Evolutionary conservation across 2,113 vertebrate genomes (phyloP), one percentile per base, ranked within the genome.

Genomic region (Pristiophorus japonicus): DNA sequence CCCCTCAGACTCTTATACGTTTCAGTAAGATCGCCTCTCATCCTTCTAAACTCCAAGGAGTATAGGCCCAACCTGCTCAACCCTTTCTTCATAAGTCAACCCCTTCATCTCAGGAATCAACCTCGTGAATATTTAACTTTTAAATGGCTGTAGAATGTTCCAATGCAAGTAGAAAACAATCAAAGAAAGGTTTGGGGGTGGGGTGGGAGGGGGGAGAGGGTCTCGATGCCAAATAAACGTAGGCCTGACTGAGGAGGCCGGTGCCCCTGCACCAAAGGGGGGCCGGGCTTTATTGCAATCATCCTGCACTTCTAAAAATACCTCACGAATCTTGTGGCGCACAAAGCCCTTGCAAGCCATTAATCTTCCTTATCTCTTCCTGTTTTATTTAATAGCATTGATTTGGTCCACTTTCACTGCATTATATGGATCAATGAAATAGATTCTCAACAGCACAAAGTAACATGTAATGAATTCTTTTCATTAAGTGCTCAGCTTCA

Each of bases 391-490:
- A 96, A 96, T 78, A 85, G 95, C 95, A 96, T 97, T 96, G 96
- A 96, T 97, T 96, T 97, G 96, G 97, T 97, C 96, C 62, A 5
- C 95, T 97, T 97, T 97, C 97, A 97, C 97, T 97, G 97, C 96
- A 96, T 96, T 96, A 97, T 96, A 96, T 96, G 95, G 22, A 88
- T 81, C 96, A 96, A 90, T 97, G 96, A 96, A 91, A 59, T 96
- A 51, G 1, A 96, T 96, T 96, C 95, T 94, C 95, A 95, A 66
- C 62, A 81, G 93, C 42, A 78, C 95, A 95, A 95, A 84, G 94
- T 95, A 95, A 96, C 94, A 92, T 95, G 96, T 96, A 96, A 96
- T 96, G 96, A 96, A 96, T 96, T 96, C 67, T 96, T 96, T 96
- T 97, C 96, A 96, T 97, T 96, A 96, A 96, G 95, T 75, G 22